Base-by-base conservation (phyloP, 2,113 vertebrate species). In the Tauraco erythrolophus region DNA sequence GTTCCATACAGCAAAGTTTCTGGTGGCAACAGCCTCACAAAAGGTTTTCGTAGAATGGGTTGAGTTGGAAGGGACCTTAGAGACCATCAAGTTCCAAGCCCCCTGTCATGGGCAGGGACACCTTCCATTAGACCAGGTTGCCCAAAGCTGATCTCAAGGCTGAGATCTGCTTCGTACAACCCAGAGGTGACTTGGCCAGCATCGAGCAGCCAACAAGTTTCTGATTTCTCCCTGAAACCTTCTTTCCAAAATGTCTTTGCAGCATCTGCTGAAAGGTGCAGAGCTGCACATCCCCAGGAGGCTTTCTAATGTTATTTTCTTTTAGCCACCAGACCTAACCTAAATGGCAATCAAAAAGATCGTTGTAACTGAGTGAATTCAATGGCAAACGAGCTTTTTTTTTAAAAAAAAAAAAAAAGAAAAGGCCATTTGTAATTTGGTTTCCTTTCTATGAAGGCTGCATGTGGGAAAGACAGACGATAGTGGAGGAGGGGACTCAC, bases 391-490 rank as follows among this genome's bases (percentile, higher is more conserved):
- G 6, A 60, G 37, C 16, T 28, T 33, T 30, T 48, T 17, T 25
- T 57, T 35, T 21, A 48, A 53, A 51, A 24, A 18, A n/a, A 58
- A n/a, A n/a, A n/a, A n/a, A n/a, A n/a, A n/a, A n/a, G n/a, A n/a
- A n/a, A n/a, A 41, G 5, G 3, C 22, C 16, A 24, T 68, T 21
- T 56, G 11, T 57, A 53, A 70, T 64, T 72, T 0, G 8, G 12
- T 41, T 85, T 70, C 19, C 54, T 62, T 61, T 61, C 46, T 19
- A 24, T 0, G 0, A 46, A 39, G 31, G 53, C 61, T 62, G 28
- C 14, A 12, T 0, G 0, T 33, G 39, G 56, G 58, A 80, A n/a
- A 77, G 70, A 72, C 33, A 57, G 39, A 83, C 5, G 65, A 48
- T 1, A 54, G 19, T 2, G 0, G 39, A 54, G 35, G 23, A 62